Percentiles rank a stretch among this genome's conserved stretches.
Evolutionary conservation across 2,888 invertebrate species (phyloP).

Genomic region (Thecophora atra): DNA sequence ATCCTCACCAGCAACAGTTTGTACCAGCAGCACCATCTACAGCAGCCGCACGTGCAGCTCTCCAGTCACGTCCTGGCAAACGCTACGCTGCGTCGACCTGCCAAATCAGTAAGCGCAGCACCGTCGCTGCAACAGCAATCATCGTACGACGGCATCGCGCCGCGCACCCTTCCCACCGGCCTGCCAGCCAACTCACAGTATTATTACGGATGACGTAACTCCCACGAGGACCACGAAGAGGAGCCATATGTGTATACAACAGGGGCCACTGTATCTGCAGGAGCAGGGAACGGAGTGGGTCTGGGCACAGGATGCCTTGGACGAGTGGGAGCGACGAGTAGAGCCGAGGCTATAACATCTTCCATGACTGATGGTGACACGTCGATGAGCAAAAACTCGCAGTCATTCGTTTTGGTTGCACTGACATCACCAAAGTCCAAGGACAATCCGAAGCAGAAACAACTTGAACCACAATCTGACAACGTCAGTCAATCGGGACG

Average conservation of each 20-base stretch:
- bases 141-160: conserved; percentile 64
- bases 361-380: not conserved
- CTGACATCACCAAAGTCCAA: conserved; percentile 45
- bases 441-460: conserved; percentile 49
- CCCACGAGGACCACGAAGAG: conserved; percentile 38
- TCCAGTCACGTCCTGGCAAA: conserved; percentile 45
- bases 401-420: conserved; percentile 42
- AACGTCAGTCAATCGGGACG: conserved; percentile 46
- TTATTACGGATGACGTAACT: conserved; percentile 65
- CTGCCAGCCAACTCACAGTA: conserved; percentile 63
- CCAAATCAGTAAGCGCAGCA: conserved; percentile 45
- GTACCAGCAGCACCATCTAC: conserved; percentile 36
- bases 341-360: conserved; percentile 2
- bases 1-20: conserved; percentile 39
- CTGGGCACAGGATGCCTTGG: conserved; percentile 7
- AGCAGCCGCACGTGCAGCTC: conserved; percentile 41
- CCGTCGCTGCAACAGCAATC: conserved; percentile 54
- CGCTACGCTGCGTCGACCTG: conserved; percentile 52
- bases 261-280: conserved; percentile 31
- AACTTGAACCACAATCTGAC: conserved; percentile 31
- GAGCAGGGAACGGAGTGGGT: conserved; percentile 11
- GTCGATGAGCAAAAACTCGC: conserved; percentile 29
- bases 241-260: conserved; percentile 11
- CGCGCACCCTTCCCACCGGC: conserved; percentile 64
- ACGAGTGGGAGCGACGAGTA: conserved; percentile 25